Conservation (phyloP, 30 jellyfish, hydroid and myxozoan genomes). For the Aurelia aurita region DNA sequence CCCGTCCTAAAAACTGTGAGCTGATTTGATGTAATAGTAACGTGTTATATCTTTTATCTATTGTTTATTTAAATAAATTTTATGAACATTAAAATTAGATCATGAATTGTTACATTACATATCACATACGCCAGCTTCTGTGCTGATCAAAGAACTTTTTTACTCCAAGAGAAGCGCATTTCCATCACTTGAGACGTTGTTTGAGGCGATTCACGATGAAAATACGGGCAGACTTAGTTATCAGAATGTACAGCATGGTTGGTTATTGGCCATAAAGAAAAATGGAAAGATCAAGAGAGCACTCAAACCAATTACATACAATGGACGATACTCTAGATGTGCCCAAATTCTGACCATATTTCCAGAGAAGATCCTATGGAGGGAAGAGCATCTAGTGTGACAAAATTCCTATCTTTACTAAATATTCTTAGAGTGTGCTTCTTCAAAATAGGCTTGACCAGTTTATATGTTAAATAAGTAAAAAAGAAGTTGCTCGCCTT, state of each 20-base stretch:
- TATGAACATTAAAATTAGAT: too few species aligned
- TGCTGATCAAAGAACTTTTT: background rate
- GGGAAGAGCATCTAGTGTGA: background rate
- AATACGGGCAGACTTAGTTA: background rate
- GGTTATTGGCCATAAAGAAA: slow-evolving; percentile 47
- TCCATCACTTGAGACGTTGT: slow-evolving; percentile 37
- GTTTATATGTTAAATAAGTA: too few species aligned
- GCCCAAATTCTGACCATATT: slow-evolving; percentile 38
- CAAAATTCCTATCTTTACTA: too few species aligned
- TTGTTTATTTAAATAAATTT: too few species aligned
- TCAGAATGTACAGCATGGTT: slow-evolving; percentile 45
- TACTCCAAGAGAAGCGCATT: background rate
- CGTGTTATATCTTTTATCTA: too few species aligned
- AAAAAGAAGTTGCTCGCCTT: too few species aligned
- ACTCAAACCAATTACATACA: background rate
- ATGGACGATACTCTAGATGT: slow-evolving; percentile 12
- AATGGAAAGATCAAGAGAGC: slow-evolving; percentile 53
- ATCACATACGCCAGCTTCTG: too few species aligned
- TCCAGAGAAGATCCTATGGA: slow-evolving; percentile 2
- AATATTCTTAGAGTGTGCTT: too few species aligned
- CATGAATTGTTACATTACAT: too few species aligned
- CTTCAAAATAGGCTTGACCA: too few species aligned
- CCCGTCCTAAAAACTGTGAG: too few species aligned
- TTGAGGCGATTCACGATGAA: slow-evolving; percentile 8
- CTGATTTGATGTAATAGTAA: too few species aligned